Evolutionary conservation across 2,797 vertebrate genomes (phyloP), one percentile per base, ranked within the genome.

Genomic region (Peromyscus melanophrys): DNA sequence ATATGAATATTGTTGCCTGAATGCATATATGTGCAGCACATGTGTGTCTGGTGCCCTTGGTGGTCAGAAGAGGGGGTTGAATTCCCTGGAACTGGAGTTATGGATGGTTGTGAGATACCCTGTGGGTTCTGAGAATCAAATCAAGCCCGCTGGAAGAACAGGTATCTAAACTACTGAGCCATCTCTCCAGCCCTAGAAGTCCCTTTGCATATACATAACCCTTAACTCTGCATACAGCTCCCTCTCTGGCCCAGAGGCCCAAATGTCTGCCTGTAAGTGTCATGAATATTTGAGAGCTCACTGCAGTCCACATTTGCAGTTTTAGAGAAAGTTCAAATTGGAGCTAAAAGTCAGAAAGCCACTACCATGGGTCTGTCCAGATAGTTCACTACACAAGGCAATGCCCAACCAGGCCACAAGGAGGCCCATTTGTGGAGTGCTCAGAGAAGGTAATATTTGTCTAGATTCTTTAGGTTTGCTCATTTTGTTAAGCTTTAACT

Each of bases 271-370:
- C 55, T 14, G 8, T 12, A 61, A 88, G 61, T 31, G 29, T 75
- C n/a, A 11, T 31, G 57, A 55, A 86, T 11, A 6, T 92, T 43
- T 9, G n/a, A 69, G 77, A 87, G 61, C 75, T 91, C 34, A 46
- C 63, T 59, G 17, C 21, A 89, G 71, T 29, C 12, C 37, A 76
- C n/a, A 59, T 43, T 76, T 93, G 4, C 4, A 34, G 90, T 65
- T 92, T 95, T 85, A 90, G 82, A 86, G 90, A 82, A 96, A 61
- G 73, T 59, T 96, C 52, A 94, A 75, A 34, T 49, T 65, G n/a
- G 19, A 85, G 37, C 69, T 77, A 61, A 73, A 77, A 77, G 71
- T 34, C 81, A 29, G 43, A 65, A 29, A 40, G 77, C n/a, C 27
- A 6, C 31, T 14, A 67, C 19, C 63, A 85, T 21, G 25, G 34